Percentiles rank a stretch among this genome's conserved stretches.
Conservation (phyloP, 2,888 invertebrate genomes). For the Drosophila austrosaltans region DNA sequence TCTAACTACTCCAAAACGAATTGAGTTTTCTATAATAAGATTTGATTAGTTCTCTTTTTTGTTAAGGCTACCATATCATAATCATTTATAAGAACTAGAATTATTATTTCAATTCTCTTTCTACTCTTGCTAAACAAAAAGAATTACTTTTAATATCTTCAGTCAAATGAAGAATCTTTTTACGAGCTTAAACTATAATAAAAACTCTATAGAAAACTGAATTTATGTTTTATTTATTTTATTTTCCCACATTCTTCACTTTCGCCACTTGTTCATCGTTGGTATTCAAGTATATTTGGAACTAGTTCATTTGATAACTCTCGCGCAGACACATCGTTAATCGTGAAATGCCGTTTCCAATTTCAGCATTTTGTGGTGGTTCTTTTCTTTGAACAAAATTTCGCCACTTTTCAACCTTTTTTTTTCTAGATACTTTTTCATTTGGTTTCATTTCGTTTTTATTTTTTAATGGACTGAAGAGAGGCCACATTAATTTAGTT, state of each 20-base stretch:
- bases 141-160: too few relatives aligned
- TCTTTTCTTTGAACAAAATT: constrained; percentile 27
- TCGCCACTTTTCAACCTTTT: constrained; percentile 42
- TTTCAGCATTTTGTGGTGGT: constrained; percentile 24
- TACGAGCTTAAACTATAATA: too few relatives aligned
- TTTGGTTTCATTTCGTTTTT: constrained; percentile 18
- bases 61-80: too few relatives aligned
- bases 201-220: too few relatives aligned
- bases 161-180: too few relatives aligned
- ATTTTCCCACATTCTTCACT: neutral
- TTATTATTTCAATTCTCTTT: too few relatives aligned
- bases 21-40: too few relatives aligned
- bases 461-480: constrained; percentile 51
- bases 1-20: too few relatives aligned
- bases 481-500: constrained; percentile 72
- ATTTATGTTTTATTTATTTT: too few relatives aligned
- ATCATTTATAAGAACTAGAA: too few relatives aligned
- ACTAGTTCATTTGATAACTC: constrained; percentile 1
- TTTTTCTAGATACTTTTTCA: constrained; percentile 10
- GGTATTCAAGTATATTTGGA: neutral
- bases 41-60: too few relatives aligned
- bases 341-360: constrained; percentile 41
- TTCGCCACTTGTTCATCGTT: neutral
- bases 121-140: too few relatives aligned
- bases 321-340: constrained; percentile 4